A percentile compares a stretch with the other conserved stretches of the same genome.
Conservation (phyloP, 2,113 vertebrate species). For the Sapayoa aenigma region DNA sequence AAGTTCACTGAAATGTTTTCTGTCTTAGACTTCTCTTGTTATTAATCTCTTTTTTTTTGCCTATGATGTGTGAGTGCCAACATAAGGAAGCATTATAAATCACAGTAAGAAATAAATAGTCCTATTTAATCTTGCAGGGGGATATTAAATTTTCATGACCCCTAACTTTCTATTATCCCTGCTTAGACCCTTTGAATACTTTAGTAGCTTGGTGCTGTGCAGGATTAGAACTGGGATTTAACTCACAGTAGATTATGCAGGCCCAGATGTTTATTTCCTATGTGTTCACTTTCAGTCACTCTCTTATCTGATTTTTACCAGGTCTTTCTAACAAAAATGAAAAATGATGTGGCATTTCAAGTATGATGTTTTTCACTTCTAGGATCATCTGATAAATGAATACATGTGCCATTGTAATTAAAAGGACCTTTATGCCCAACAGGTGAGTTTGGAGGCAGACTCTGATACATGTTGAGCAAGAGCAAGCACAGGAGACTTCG, state of each 20-base stretch:
- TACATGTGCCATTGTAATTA: background rate
- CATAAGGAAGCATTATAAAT: background rate
- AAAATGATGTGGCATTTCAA: background rate
- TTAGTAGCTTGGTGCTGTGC: background rate
- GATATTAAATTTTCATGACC: background rate
- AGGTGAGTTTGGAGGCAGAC: background rate
- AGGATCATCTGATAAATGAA: background rate
- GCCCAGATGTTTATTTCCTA: background rate
- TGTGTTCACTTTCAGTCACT: background rate
- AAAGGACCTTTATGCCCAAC: background rate
- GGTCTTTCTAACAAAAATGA: background rate
- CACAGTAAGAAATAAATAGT: conserved; percentile 10
- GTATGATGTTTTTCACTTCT: background rate
- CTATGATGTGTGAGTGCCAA: background rate
- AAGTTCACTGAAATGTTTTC: background rate
- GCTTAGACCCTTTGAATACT: background rate
- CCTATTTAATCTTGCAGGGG: background rate
- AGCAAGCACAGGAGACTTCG: background rate
- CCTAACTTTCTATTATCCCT: background rate
- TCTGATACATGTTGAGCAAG: background rate
- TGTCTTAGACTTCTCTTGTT: background rate
- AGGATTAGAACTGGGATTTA: background rate
- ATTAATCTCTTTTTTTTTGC: background rate
- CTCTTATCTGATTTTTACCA: background rate
- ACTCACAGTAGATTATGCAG: background rate